Base-by-base conservation (phyloP, 1,140 invertebrate species). In the Aphidius gifuensis region DNA sequence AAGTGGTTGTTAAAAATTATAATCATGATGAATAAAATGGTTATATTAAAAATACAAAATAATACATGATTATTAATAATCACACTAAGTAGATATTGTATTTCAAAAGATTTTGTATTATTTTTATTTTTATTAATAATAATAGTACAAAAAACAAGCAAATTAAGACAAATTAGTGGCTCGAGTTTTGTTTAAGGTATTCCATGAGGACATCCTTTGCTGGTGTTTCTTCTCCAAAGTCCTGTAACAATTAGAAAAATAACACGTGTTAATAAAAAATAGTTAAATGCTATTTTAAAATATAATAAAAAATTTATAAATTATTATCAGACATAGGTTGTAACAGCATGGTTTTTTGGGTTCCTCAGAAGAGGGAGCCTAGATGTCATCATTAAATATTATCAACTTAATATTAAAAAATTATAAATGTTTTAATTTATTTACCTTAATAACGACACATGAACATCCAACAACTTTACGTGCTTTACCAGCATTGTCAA, bases 401-500 rank as follows among this genome's bases (percentile, higher is more conserved):
- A 44, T 58, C 38, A 38, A 56, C 50, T 46, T 61, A 43, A 65
- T 53, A 43, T 57, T 45, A 48, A 66, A 42, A 9, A 40, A 60
- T 51, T 60, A 21, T 38, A 64, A 64, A 50, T 42, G 4, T 32
- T 32, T 32, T 57, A n/a, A 16, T 68, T 53, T 61, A 65, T 71
- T 83, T 77, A 92, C 91, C 85, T 91, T 96, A 76, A 99, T 93
- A 49, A 99, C 97, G 60, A 98, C 96, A 81, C 96, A 98, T 2
- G 95, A 97, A 83, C 97, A 99, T 47, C 96, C 94, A 71, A 98
- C 96, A 68, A 99, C 94, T 85, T 99, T 99, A 65, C 97, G 89
- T 49, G 98, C 94, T 82, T 99, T 99, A 65, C 97, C 97, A 69
- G 97, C 94, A 74, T 94, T 97, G 83, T 99, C 98, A 74, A 99